These are phyloP conservation scores for Drosophila vallismaia DNA, from an alignment of 2,888 invertebrate species.

Conservation along the genomic window DNA sequence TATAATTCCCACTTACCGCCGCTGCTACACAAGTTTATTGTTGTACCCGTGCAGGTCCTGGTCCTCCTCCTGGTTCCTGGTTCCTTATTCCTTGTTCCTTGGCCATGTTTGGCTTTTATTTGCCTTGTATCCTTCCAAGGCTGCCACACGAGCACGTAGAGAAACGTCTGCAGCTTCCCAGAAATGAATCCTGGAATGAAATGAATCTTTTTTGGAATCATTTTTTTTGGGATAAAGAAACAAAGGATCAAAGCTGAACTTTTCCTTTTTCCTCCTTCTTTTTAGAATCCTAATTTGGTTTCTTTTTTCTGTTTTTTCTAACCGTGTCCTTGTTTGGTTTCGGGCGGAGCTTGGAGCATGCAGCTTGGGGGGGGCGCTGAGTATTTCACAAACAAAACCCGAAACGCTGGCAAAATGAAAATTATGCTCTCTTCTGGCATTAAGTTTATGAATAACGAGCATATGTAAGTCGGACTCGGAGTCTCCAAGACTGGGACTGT, in stretches of 20 bases:
- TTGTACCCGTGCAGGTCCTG: slow-evolving; percentile 1
- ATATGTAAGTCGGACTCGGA: slow-evolving; percentile 47
- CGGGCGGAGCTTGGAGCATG: background rate
- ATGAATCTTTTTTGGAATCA: too few species aligned
- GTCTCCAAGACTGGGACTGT: slow-evolving; percentile 21
- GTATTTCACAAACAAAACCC: slow-evolving; percentile 46
- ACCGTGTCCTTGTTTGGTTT: background rate
- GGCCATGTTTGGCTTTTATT: slow-evolving; percentile 72
- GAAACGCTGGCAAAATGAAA: slow-evolving; percentile 68
- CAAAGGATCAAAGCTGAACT: too few species aligned
- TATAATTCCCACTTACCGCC: slow-evolving; percentile 72
- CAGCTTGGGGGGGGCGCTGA: slow-evolving; percentile 14
- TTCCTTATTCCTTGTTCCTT: slow-evolving; percentile 12
- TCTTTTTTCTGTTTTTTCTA: too few species aligned
- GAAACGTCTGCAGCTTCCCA: too few species aligned
- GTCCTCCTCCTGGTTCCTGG: slow-evolving; percentile 8
- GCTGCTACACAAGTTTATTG: slow-evolving; percentile 63
- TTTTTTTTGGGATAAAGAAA: too few species aligned
- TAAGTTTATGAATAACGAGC: slow-evolving; percentile 78
- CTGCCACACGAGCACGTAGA: background rate
- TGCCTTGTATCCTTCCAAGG: slow-evolving; percentile 51
- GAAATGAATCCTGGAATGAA: too few species aligned
- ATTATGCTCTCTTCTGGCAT: slow-evolving; percentile 75
- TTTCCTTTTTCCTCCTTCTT: too few species aligned
- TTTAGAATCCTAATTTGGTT: too few species aligned